Evolutionary conservation across 2,888 invertebrate genomes (phyloP).

Genomic region (Andrena chrysosceles): DNA sequence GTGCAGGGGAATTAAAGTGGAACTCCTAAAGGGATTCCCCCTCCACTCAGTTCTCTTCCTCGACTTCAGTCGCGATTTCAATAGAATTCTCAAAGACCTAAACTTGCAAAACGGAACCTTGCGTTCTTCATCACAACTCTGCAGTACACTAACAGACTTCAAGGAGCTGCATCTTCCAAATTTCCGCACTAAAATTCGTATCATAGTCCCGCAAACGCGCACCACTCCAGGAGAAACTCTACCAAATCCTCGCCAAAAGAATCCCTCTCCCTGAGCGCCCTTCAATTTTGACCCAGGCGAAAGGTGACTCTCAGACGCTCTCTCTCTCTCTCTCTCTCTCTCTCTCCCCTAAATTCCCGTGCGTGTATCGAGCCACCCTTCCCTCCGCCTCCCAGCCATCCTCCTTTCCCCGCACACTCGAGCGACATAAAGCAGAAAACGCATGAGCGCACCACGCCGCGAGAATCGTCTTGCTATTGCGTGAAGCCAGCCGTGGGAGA

Average conservation of each 20-base stretch:
- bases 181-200: too few species aligned
- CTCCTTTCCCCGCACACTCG: slow-evolving; percentile 56
- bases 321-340: slow-evolving; percentile 17
- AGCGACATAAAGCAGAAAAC: slow-evolving; percentile 64
- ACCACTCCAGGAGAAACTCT: too few species aligned
- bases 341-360: slow-evolving; percentile 30
- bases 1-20: neutral
- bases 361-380: slow-evolving; percentile 14
- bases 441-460: slow-evolving; percentile 69
- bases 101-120: too few species aligned
- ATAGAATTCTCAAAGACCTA: too few species aligned
- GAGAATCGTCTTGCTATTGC: slow-evolving; percentile 63
- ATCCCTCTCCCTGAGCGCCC: neutral
- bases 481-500: slow-evolving; percentile 39
- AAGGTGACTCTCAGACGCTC: slow-evolving; percentile 57
- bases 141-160: too few species aligned
- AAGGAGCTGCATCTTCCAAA: too few species aligned
- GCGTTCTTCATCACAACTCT: too few species aligned
- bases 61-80: too few species aligned
- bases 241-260: neutral
- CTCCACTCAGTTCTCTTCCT: too few species aligned
- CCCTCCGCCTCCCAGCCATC: neutral
- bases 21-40: neutral
- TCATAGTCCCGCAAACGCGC: too few species aligned
- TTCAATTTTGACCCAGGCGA: slow-evolving; percentile 28